These are phyloP conservation scores for Hyphantria cunea DNA, from an alignment of 1,140 invertebrate species.

Conservation along the genomic window DNA sequence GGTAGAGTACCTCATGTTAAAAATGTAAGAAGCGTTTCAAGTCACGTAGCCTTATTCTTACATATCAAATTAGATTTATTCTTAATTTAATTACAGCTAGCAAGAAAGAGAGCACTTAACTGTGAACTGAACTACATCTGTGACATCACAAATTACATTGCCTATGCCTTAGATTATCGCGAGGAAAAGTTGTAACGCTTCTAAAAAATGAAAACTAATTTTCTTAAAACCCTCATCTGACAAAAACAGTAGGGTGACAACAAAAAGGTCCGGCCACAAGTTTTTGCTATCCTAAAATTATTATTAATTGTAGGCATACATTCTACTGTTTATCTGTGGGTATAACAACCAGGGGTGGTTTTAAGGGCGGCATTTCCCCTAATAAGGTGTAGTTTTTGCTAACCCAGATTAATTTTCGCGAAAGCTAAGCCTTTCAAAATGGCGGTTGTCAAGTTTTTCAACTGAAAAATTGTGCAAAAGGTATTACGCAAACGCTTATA, in stretches of 20 bases:
- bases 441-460: slow-evolving; percentile 26
- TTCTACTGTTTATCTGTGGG: slow-evolving; percentile 63
- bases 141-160: too few species aligned
- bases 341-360: slow-evolving; percentile 43
- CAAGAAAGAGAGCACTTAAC: too few species aligned
- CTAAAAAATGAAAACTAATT: slow-evolving; percentile 38
- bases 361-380: slow-evolving; percentile 50
- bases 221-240: slow-evolving; percentile 45
- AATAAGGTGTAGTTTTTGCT: slow-evolving; percentile 70
- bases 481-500: not conserved
- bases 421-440: slow-evolving; percentile 36
- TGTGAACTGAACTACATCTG: too few species aligned
- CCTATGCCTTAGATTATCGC: too few species aligned
- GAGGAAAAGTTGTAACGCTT: not conserved
- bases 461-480: slow-evolving; percentile 18
- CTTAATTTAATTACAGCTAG: too few species aligned
- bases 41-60: too few species aligned
- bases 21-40: too few species aligned
- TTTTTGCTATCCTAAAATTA: slow-evolving; percentile 66
- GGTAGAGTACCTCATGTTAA: too few species aligned
- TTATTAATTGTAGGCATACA: slow-evolving; percentile 70
- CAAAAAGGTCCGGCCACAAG: slow-evolving; percentile 37
- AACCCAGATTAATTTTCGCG: slow-evolving; percentile 46
- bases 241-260: slow-evolving; percentile 45
- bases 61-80: too few species aligned